Conservation (phyloP, 1,140 invertebrate species). For the Pseudoatta argentina region DNA sequence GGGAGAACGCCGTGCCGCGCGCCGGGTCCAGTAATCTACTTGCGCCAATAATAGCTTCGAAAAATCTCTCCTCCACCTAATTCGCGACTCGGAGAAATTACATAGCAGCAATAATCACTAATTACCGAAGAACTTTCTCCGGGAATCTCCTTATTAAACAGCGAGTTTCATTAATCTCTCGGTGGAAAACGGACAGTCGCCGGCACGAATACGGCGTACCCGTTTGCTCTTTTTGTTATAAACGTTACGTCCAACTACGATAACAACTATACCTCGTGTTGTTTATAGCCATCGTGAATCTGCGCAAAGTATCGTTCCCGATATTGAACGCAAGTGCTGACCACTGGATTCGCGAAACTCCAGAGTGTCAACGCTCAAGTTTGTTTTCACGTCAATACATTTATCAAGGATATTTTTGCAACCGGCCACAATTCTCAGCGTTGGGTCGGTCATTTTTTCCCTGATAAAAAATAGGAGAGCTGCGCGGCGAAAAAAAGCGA, state of each 20-base stretch:
- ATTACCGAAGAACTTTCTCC: conserved; percentile 67
- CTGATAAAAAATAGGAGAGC: conserved; percentile 46
- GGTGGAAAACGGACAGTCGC: neutral
- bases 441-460: conserved; percentile 14
- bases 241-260: conserved; percentile 18
- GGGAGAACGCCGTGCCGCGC: conserved; percentile 19
- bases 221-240: neutral
- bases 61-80: conserved; percentile 25
- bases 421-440: conserved; percentile 48
- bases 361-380: conserved; percentile 54
- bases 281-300: conserved; percentile 45
- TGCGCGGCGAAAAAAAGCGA: conserved; percentile 40
- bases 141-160: conserved; percentile 68
- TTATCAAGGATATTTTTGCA: conserved; percentile 67
- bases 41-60: conserved; percentile 69
- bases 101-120: conserved; percentile 70
- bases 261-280: conserved; percentile 40
- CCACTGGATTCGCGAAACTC: conserved; percentile 53
- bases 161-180: conserved; percentile 62
- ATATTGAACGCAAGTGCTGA: conserved; percentile 47
- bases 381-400: conserved; percentile 68
- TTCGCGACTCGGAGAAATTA: conserved; percentile 66
- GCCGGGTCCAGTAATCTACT: conserved; percentile 66
- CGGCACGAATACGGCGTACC: neutral
- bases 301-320: conserved; percentile 15